A percentile compares a stretch with the other conserved stretches of the same genome.
phyloP scores from a whole-genome alignment of 1,140 invertebrate genomes.

The Chlorops oryzae region DNA sequence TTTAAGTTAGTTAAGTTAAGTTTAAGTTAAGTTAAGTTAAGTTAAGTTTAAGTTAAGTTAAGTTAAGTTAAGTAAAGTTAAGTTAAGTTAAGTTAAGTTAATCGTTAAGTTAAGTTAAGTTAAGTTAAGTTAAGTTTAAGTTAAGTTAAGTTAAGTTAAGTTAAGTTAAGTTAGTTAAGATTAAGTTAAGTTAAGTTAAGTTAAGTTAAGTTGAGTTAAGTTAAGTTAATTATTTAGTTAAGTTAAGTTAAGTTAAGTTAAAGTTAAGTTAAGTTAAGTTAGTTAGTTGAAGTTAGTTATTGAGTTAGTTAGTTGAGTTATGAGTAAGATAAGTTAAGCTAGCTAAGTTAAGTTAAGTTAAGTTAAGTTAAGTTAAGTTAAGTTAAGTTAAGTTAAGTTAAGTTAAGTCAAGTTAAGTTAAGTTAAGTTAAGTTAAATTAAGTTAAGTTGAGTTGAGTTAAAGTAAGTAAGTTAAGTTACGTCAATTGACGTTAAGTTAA shows the following conservation, averaged over 20 bases:
- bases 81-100: too few species aligned
- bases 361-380: background rate
- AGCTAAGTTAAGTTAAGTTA: background rate
- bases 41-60: background rate
- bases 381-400: background rate
- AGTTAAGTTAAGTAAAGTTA: background rate
- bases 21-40: background rate
- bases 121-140: background rate
- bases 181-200: too few species aligned
- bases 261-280: too few species aligned
- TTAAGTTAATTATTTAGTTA: too few species aligned
- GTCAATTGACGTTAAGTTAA: background rate
- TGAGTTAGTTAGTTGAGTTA: background rate
- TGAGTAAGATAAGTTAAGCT: background rate
- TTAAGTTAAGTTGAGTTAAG: background rate
- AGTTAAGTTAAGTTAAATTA: background rate
- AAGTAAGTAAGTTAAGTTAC: background rate
- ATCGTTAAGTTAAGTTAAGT: background rate
- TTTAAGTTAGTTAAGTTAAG: too few species aligned
- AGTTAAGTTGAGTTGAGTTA: background rate
- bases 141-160: background rate
- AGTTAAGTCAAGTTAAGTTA: background rate
- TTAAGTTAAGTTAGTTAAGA: too few species aligned
- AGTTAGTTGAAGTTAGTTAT: too few species aligned
- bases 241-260: too few species aligned